These are phyloP conservation scores for Dreissena rostriformis DNA, from an alignment of 1,140 invertebrate genomes.

Conservation along the genomic window DNA sequence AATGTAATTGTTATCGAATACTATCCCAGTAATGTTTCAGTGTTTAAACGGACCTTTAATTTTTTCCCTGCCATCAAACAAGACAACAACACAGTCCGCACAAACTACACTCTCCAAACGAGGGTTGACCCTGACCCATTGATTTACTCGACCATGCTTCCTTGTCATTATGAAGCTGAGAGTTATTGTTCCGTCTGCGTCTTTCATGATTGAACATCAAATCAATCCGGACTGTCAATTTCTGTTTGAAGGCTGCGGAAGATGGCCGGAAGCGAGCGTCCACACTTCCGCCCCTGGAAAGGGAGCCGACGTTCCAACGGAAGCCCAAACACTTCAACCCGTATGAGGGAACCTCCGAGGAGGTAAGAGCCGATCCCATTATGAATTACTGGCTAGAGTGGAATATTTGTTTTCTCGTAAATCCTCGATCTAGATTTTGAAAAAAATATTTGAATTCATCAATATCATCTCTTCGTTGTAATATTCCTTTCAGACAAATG, in stretches of 20 bases:
- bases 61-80: neutral
- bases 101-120: neutral
- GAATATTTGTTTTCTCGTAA: neutral
- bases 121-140: neutral
- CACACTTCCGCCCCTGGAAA: constrained; percentile 62
- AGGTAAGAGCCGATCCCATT: constrained; percentile 23
- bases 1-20: no score
- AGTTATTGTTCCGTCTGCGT: neutral
- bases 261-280: constrained; percentile 65
- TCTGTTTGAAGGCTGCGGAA: constrained; percentile 60
- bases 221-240: neutral
- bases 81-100: neutral
- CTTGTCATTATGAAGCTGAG: neutral
- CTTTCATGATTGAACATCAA: no score
- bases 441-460: no score
- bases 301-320: constrained; percentile 56
- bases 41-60: neutral
- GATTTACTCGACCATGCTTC: neutral
- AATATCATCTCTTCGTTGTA: no score
- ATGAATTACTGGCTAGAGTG: no score
- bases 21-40: no score
- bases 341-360: constrained; percentile 45
- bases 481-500: no score
- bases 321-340: constrained; percentile 55
- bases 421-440: no score